A percentile compares a stretch with the other conserved stretches of the same genome.
These are phyloP conservation scores for Trachymyrmex septentrionalis DNA, from an alignment of 1,140 invertebrate genomes.

Conservation along the genomic window DNA sequence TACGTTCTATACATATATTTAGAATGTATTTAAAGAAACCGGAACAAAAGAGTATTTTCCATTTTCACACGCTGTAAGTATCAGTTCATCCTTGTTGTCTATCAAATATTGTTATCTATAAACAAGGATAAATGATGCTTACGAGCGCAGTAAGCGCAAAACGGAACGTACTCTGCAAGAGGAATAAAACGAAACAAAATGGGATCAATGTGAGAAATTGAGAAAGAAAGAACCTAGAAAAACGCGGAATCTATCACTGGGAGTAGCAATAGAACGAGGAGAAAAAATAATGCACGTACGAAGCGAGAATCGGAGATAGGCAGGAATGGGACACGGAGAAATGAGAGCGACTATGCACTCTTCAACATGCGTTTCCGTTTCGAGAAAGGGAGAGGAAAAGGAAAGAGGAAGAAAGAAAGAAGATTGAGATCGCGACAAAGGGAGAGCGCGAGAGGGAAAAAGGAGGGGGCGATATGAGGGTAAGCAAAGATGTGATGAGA, in stretches of 20 bases:
- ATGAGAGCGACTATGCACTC: slow-evolving; percentile 28
- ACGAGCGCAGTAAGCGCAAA: no score
- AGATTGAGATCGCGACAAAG: slow-evolving; percentile 36
- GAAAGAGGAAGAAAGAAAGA: slow-evolving; percentile 19
- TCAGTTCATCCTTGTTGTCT: no score
- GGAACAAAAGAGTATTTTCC: background rate
- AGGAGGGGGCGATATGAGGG: slow-evolving; percentile 64
- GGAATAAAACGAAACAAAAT: slow-evolving; percentile 26
- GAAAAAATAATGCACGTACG: slow-evolving; percentile 49
- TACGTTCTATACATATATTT: slow-evolving; percentile 8
- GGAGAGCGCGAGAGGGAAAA: slow-evolving; percentile 50
- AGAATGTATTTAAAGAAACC: background rate
- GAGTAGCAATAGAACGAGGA: slow-evolving; percentile 6
- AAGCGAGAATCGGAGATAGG: slow-evolving; percentile 45
- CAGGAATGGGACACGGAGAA: slow-evolving; percentile 24
- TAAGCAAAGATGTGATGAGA: slow-evolving; percentile 66
- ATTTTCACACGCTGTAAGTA: no score
- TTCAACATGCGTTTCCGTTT: slow-evolving; percentile 20
- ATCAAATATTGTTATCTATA: no score
- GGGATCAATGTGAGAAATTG: slow-evolving; percentile 38
- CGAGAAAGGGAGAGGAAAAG: background rate
- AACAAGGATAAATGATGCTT: no score
- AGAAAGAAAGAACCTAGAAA: slow-evolving; percentile 26
- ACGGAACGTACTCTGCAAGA: background rate
- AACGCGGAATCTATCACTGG: background rate